phyloP scores from a whole-genome alignment of 2,888 invertebrate species.

The Clostera curtula region DNA sequence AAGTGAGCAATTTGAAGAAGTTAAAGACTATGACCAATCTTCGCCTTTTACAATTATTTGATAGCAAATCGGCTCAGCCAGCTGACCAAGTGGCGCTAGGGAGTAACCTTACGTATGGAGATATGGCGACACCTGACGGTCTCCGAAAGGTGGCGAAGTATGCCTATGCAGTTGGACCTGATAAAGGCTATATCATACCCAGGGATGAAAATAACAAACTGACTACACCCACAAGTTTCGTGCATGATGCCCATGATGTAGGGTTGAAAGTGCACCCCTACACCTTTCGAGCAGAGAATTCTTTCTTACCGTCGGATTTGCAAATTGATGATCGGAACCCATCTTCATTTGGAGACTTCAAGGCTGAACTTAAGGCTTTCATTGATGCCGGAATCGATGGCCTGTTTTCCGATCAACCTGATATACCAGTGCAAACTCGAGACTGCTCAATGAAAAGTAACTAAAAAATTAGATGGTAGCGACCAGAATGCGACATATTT shows the following conservation, averaged over 20 bases:
- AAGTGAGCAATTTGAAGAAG: conserved; percentile 53
- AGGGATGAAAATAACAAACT: conserved; percentile 39
- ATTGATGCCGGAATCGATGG: conserved; percentile 57
- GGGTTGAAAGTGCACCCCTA: conserved; percentile 59
- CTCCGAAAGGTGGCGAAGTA: conserved; percentile 50
- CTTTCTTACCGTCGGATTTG: conserved; percentile 49
- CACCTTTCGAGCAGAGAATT: conserved; percentile 60
- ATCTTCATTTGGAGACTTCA: conserved; percentile 38
- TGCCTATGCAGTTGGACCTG: conserved; percentile 58
- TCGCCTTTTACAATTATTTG: conserved; percentile 48
- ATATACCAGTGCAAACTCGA: conserved; percentile 36
- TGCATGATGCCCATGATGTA: conserved; percentile 46
- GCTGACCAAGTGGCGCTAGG: conserved; percentile 41
- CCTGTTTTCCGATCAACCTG: conserved; percentile 60
- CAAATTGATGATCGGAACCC: conserved; percentile 27
- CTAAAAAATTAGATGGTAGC: too few species aligned
- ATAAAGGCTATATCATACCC: conserved; percentile 57
- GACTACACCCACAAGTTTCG: conserved; percentile 43
- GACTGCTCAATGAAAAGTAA: conserved; percentile 15
- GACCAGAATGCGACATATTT: too few species aligned
- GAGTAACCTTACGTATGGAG: conserved; percentile 44
- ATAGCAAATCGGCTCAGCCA: conserved; percentile 32
- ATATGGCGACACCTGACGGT: conserved; percentile 54
- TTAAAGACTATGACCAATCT: conserved; percentile 48
- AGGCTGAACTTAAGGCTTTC: conserved; percentile 46